These are phyloP conservation scores for Danionella dracula DNA, from an alignment of 2,797 vertebrate species.

Conservation along the genomic window DNA sequence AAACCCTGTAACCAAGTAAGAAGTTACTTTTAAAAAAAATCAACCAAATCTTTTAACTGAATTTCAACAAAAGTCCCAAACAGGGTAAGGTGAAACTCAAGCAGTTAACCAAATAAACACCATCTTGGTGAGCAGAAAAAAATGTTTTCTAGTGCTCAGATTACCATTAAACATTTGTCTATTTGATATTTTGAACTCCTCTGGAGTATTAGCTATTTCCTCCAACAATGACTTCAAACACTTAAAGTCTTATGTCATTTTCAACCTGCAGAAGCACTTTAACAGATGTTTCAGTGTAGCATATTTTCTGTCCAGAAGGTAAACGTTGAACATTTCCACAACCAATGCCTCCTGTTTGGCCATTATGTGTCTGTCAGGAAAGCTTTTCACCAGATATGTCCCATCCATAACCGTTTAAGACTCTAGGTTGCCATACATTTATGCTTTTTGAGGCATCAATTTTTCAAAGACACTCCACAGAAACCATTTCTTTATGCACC, in stretches of 20 bases:
- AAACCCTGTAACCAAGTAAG: too few species aligned
- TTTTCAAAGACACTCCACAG: slow-evolving; percentile 24
- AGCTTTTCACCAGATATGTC: slow-evolving; percentile 17
- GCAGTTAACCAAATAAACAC: too few species aligned
- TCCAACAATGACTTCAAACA: too few species aligned
- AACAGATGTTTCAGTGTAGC: not conserved
- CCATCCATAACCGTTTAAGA: slow-evolving; percentile 21
- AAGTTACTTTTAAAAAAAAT: too few species aligned
- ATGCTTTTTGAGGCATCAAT: slow-evolving; percentile 23
- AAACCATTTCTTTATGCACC: slow-evolving; percentile 50
- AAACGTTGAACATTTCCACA: slow-evolving; percentile 3
- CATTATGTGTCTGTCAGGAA: slow-evolving; percentile 7
- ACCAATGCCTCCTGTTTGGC: not conserved
- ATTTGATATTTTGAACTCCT: too few species aligned
- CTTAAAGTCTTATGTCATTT: not conserved
- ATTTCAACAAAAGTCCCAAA: too few species aligned
- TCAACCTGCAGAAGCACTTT: slow-evolving; percentile 6
- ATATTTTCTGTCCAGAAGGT: not conserved
- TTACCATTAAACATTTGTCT: too few species aligned
- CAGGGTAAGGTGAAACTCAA: too few species aligned
- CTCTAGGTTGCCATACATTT: slow-evolving; percentile 35
- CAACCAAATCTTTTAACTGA: too few species aligned
- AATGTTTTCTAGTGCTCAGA: too few species aligned
- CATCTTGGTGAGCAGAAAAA: too few species aligned
- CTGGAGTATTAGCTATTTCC: too few species aligned